Evolutionary conservation across 2,113 vertebrate species (phyloP), one percentile per base, ranked within the genome.

Genomic region (Quiscalus mexicanus): DNA sequence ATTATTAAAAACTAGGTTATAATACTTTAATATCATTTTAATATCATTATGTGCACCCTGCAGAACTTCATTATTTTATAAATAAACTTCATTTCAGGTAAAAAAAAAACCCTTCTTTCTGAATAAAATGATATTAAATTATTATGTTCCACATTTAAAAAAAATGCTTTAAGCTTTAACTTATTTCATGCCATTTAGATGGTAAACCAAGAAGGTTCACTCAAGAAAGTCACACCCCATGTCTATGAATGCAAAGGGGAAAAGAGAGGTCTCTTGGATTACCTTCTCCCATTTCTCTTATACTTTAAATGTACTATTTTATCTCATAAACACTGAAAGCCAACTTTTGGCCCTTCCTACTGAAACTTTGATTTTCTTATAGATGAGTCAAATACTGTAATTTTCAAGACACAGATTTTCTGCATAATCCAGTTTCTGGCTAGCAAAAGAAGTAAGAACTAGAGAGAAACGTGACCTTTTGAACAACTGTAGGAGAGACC

Each of bases 1-100:
- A 77, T 93, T 94, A 94, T 67, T 96, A 90, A 93, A 94, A 96
- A 84, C 3, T 80, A 74, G 90, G 81, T 87, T 95, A 84, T 7
- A 80, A 77, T 39, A 88, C 5, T 5, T 84, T 80, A 44, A 73
- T 83, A 59, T 53, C 50, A 73, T 80, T 63, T 84, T 80, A 44
- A 73, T 83, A 59, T 53, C 50, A 73, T 80, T 63, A 88, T 0
- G 0, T 31, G 73, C 5, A 10, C 33, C 7, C 45, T 70, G 67
- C 39, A 91, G 59, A 93, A 90, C 7, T 59, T 84, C 27, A 76
- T 84, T 84, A 64, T 70, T 84, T 93, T 90, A 89, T 76, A 95
- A 94, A 96, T 89, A 95, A 95, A 84, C 18, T 78, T 69, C 12
- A 83, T 93, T 56, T 31, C 50, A 87, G 78, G 58, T 82, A 44